Evolutionary conservation across 2,797 vertebrate species (phyloP), one percentile per base, ranked within the genome.

Genomic region (Eleutherodactylus coqui): DNA sequence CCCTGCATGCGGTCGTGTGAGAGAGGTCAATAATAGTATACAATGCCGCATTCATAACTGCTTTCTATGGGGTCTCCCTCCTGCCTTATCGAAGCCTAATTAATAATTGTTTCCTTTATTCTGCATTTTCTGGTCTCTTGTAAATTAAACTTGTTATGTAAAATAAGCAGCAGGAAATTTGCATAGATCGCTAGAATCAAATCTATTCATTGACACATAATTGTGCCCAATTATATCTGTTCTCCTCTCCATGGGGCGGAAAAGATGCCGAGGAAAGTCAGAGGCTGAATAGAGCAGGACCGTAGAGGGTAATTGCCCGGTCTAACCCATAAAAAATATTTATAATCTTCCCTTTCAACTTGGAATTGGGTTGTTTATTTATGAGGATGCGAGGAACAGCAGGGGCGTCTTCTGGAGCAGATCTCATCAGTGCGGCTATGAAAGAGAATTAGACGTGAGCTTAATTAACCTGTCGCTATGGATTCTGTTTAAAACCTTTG

Each of bases 341-440:
- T 45, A 43, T 43, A n/a, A 72, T 11, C 41, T 72, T 72, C 34
- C 21, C 24, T 43, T 72, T 72, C 14, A 45, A 27, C 9, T 43
- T 19, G 38, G 69, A 45, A 72, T 5, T 43, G 24, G 11, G 14
- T 72, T 38, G 38, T 41, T 72, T 72, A 72, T 72, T 72, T 43
- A 72, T 72, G 69, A 72, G 72, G n/a, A 29, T 27, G 13, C 21
- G 43, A 75, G n/a, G n/a, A 75, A 41, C 67, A 70, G 67, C 67
- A n/a, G n/a, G 38, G 36, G 36, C 10, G 36, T 19, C 60, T 14
- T 29, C n/a, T 43, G 45, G n/a, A 47, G 41, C 24, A 45, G 72
- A 49, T 29, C 45, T 47, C n/a, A 75, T 75, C 72, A 75, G 45
- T 3, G n/a, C 14, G 0, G 38, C 38, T 43, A 14, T 43, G 13